Evolutionary conservation across 2,888 invertebrate species (phyloP), one percentile per base, ranked within the genome.

Genomic region (Sphinx pinastri): DNA sequence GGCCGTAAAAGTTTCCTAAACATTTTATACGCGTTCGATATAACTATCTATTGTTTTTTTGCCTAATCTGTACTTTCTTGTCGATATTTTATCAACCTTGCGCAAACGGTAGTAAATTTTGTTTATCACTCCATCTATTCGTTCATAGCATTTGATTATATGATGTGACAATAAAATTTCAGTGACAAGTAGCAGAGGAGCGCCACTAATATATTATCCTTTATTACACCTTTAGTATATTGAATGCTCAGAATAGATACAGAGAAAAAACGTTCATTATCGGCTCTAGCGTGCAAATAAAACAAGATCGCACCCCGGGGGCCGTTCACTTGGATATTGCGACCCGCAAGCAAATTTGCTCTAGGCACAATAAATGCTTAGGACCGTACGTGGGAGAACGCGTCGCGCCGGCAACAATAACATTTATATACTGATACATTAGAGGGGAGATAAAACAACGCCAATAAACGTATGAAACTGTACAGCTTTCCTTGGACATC

Each of bases 261-360:
- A 80, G 75, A 84, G 84, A 88, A 91, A 90, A 91, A 92, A 88
- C 88, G 88, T 92, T 91, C 91, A 92, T 93, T 92, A 92, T 89
- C 89, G 89, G 82, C 83, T 87, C 82, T 84, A 82, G 84, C 78
- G 88, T 76, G 84, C 88, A 91, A 91, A 92, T 91, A 92, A 91
- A 92, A 91, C 89, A 88, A 84, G 82, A 92, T 91, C 79, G 89
- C 84, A 88, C 93, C 92, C 92, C 76, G 77, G 89, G 85, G 93
- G 84, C 84, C 85, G 86, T 82, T 91, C 86, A 79, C 86, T 86
- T 85, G 88, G 89, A 91, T 93, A 93, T 93, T 92, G 93, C 92
- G 90, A 85, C 86, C 88, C 90, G 80, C 91, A 91, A 92, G 91
- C 91, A 93, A 92, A 93, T 93, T 92, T 92, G 88, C 89, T 90